phyloP scores from a whole-genome alignment of 2,797 vertebrate species.

The Cynodonichthys magdalenae region DNA sequence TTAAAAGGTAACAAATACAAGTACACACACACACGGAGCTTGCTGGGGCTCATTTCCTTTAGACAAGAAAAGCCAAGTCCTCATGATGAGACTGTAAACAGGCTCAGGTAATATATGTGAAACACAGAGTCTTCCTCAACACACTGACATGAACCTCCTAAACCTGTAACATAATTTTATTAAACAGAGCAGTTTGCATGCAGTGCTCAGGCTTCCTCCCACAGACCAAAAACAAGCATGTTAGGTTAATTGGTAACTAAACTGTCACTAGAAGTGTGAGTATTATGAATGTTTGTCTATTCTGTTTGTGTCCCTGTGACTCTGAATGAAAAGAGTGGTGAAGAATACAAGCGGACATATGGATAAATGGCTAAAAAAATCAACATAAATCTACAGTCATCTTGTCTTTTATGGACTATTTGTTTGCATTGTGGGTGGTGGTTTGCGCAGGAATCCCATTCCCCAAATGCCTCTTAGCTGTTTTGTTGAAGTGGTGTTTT shows the following conservation, averaged over 20 bases:
- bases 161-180: too few relatives aligned
- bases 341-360: too few relatives aligned
- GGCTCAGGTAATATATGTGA: background rate
- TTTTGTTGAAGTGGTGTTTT: constrained; percentile 55
- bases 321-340: too few relatives aligned
- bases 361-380: background rate
- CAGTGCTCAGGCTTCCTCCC: too few relatives aligned
- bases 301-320: too few relatives aligned
- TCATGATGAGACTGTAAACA: background rate
- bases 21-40: too few relatives aligned
- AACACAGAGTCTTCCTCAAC: background rate
- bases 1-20: too few relatives aligned
- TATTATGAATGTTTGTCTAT: too few relatives aligned
- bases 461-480: constrained; percentile 41
- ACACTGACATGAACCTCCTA: background rate
- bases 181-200: too few relatives aligned
- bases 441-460: constrained; percentile 31
- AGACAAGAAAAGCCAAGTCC: background rate
- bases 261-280: too few relatives aligned
- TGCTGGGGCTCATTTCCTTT: background rate
- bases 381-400: background rate
- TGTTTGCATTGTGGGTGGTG: constrained; percentile 3
- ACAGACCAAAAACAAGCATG: too few relatives aligned
- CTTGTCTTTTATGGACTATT: background rate
- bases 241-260: too few relatives aligned